A percentile compares a stretch with the other conserved stretches of the same genome.
Conservation (phyloP, 2,888 invertebrate species). For the Frankliniella intonsa region DNA sequence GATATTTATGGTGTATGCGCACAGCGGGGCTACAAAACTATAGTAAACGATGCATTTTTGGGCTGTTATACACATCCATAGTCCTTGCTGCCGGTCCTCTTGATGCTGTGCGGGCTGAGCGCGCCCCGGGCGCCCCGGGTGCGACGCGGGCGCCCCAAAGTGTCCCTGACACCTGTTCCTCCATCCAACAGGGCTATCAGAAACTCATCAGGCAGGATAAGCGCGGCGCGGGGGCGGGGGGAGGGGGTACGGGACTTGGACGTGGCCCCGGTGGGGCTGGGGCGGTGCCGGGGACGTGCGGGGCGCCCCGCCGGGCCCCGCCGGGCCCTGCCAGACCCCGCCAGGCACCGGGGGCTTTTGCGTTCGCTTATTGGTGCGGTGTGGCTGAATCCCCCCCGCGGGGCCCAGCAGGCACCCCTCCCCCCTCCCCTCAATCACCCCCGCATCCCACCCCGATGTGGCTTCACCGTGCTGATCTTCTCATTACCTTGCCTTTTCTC, state of each 20-base stretch:
- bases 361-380: background rate
- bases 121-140: background rate
- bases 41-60: too few species aligned
- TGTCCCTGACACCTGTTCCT: slow-evolving; percentile 24
- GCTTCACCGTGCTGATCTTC: background rate
- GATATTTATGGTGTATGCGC: too few species aligned
- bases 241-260: too few species aligned
- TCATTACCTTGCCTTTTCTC: slow-evolving; percentile 2
- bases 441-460: background rate
- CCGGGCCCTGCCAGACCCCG: too few species aligned
- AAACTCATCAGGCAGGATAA: slow-evolving; percentile 9
- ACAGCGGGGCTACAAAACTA: too few species aligned
- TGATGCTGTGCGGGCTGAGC: background rate
- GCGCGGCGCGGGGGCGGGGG: background rate
- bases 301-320: background rate
- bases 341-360: too few species aligned
- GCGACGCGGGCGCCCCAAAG: background rate
- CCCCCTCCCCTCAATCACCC: too few species aligned
- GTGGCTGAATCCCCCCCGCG: background rate
- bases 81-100: background rate
- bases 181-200: slow-evolving; percentile 24
- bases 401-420: background rate
- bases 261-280: too few species aligned
- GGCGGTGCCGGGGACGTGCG: background rate
- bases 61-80: too few species aligned